These are phyloP conservation scores for Chauna torquata DNA, from an alignment of 2,113 vertebrate species.

Conservation along the genomic window DNA sequence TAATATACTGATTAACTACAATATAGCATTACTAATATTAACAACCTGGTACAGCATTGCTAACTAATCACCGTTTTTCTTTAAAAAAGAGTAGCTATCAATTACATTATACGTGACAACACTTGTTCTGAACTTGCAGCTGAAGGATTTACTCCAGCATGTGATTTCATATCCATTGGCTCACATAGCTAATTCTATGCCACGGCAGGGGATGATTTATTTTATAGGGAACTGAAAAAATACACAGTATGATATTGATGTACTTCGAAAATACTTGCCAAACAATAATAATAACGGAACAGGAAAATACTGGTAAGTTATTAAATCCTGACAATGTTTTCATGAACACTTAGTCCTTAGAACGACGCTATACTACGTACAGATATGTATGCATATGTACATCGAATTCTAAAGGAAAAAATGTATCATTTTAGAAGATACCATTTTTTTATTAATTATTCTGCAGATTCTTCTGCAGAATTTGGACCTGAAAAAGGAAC, in stretches of 20 bases:
- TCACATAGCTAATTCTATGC: neutral
- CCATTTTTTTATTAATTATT: neutral
- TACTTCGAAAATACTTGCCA: neutral
- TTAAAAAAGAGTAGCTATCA: neutral
- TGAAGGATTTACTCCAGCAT: neutral
- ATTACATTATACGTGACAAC: neutral
- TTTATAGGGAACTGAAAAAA: neutral
- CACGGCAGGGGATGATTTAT: neutral
- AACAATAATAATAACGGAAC: neutral
- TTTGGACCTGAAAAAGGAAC: neutral
- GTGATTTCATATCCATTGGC: neutral
- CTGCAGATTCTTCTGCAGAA: neutral
- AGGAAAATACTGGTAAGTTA: neutral
- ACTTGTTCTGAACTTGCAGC: neutral
- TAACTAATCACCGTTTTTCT: neutral
- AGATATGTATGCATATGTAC: neutral
- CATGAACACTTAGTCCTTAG: neutral
- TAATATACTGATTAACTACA: neutral
- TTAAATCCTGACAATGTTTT: constrained; percentile 8
- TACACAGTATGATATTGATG: neutral
- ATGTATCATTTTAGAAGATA: neutral
- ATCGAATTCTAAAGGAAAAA: neutral
- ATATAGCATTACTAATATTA: neutral
- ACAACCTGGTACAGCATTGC: neutral
- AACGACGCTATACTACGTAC: neutral